Evolutionary conservation across 2,888 invertebrate genomes (phyloP).

Genomic region (Tachystola acroxantha): DNA sequence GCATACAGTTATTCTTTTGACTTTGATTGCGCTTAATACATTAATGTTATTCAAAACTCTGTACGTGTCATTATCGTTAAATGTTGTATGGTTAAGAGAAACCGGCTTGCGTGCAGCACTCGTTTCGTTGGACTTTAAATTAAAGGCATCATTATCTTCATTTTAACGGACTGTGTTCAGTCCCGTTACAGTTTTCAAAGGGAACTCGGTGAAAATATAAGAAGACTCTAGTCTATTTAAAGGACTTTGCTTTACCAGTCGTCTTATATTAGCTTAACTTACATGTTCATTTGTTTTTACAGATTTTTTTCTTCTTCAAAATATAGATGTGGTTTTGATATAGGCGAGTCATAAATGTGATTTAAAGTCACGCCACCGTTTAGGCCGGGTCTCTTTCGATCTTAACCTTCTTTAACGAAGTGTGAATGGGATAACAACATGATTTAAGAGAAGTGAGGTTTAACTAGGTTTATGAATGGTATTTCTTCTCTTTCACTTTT

Average conservation of each 20-base stretch:
- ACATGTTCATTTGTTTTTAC: no score
- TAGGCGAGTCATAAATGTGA: no score
- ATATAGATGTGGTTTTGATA: no score
- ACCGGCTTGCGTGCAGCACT: background rate
- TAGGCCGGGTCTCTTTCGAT: no score
- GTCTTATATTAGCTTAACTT: no score
- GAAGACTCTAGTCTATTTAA: background rate
- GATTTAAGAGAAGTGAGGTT: no score
- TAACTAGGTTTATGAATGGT: no score
- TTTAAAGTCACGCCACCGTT: no score
- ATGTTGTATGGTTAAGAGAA: background rate
- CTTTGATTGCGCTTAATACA: background rate
- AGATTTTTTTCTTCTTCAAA: no score
- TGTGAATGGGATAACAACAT: no score
- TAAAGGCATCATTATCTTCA: constrained; percentile 15
- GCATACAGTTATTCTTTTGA: background rate
- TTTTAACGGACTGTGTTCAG: constrained; percentile 18
- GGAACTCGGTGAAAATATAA: background rate
- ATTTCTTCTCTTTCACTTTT: no score
- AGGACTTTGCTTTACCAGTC: background rate
- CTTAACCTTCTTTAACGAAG: no score
- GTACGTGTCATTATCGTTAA: constrained; percentile 1
- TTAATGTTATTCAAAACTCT: background rate
- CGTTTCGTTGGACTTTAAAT: constrained; percentile 3
- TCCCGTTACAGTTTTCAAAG: constrained; percentile 15